A percentile compares a stretch with the other conserved stretches of the same genome.
Evolutionary conservation across 2,888 invertebrate genomes (phyloP).

Genomic region (Acanthosoma haemorrhoidale): DNA sequence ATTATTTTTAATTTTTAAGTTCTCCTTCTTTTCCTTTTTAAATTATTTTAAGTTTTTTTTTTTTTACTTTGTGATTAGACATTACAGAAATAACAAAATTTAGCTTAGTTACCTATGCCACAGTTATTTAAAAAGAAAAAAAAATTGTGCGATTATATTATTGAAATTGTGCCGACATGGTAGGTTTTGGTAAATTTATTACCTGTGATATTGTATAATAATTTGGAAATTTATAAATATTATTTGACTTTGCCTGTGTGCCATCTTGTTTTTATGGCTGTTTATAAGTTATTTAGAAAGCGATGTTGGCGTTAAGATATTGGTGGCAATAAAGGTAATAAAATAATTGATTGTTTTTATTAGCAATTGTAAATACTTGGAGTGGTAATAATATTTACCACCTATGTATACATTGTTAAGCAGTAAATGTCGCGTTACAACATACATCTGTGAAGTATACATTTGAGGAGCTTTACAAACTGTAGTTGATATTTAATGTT

Average conservation of each 20-base stretch:
- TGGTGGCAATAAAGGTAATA: slow-evolving; percentile 15
- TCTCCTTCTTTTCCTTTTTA: neutral
- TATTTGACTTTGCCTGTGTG: slow-evolving; percentile 18
- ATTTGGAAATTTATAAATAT: slow-evolving; percentile 29
- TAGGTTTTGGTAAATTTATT: slow-evolving; percentile 25
- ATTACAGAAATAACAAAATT: neutral
- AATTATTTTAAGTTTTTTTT: neutral
- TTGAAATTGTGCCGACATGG: slow-evolving; percentile 9
- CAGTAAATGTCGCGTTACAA: neutral
- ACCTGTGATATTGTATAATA: slow-evolving; percentile 39
- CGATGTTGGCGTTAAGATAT: slow-evolving; percentile 1
- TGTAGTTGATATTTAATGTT: neutral
- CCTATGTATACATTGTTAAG: neutral
- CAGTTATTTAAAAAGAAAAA: neutral
- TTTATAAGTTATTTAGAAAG: slow-evolving; percentile 12
- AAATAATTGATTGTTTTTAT: neutral
- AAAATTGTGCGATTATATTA: slow-evolving; percentile 4
- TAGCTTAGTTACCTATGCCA: slow-evolving; percentile 23
- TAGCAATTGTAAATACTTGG: slow-evolving; percentile 10
- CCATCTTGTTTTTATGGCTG: slow-evolving; percentile 25
- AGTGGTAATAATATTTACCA: neutral
- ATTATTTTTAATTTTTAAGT: neutral
- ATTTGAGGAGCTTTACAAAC: neutral
- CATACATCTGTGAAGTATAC: neutral
- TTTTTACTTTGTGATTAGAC: neutral